These are phyloP conservation scores for Propithecus perrieri DNA, from an alignment of 2,797 vertebrate genomes.

Conservation along the genomic window DNA sequence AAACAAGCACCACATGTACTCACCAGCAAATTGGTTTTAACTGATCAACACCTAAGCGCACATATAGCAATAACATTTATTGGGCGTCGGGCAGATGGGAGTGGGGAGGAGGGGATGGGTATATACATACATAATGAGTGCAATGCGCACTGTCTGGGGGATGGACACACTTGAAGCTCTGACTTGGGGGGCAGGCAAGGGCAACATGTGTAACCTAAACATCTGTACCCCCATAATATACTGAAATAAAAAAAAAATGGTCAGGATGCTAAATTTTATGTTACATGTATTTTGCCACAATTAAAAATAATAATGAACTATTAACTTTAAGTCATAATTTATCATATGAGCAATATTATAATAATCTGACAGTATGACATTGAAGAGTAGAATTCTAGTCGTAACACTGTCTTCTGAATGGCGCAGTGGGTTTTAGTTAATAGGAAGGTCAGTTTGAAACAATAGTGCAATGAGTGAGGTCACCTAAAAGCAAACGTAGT, in stretches of 20 bases:
- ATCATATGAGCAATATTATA: neutral
- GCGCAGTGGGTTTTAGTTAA: neutral
- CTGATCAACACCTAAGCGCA: too few species aligned
- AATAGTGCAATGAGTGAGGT: neutral
- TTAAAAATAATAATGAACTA: neutral
- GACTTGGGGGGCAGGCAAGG: too few species aligned
- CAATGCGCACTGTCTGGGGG: too few species aligned
- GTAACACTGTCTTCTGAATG: neutral
- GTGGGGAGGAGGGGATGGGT: too few species aligned
- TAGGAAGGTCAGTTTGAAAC: neutral
- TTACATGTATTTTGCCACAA: constrained; percentile 3
- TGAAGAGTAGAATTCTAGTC: neutral
- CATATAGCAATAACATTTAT: too few species aligned
- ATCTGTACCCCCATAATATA: too few species aligned
- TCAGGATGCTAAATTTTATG: neutral
- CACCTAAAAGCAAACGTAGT: neutral
- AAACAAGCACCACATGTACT: too few species aligned
- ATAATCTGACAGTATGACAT: neutral
- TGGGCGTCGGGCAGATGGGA: too few species aligned
- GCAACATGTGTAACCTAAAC: too few species aligned
- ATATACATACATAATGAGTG: too few species aligned
- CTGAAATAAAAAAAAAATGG: neutral
- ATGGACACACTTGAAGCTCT: too few species aligned
- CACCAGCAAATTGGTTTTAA: too few species aligned
- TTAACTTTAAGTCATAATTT: neutral